phyloP scores from a whole-genome alignment of 2,888 invertebrate species.

The Ennomos quercinarius region DNA sequence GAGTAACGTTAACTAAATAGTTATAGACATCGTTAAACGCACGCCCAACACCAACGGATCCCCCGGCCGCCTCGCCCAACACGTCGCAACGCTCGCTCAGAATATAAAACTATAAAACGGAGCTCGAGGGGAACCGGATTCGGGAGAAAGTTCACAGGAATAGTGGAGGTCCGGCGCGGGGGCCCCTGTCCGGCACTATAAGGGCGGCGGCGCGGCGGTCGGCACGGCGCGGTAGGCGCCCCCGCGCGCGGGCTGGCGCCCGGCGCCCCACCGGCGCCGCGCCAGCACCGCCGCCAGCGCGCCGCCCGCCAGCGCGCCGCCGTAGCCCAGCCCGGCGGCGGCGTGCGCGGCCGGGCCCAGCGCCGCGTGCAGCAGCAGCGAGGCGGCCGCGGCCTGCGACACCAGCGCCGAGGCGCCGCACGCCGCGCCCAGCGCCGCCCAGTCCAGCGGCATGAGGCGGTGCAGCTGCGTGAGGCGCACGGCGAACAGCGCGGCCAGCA shows the following conservation, averaged over 20 bases:
- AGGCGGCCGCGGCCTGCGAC: constrained; percentile 53
- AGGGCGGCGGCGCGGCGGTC: constrained; percentile 50
- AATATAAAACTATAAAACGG: constrained; percentile 48
- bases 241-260: constrained; percentile 39
- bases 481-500: constrained; percentile 66
- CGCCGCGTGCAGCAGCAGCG: constrained; percentile 59
- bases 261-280: constrained; percentile 37
- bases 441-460: constrained; percentile 74
- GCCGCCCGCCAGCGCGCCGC: constrained; percentile 48
- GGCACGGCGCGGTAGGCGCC: constrained; percentile 59
- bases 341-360: constrained; percentile 51
- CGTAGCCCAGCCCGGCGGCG: constrained; percentile 51
- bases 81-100: constrained; percentile 6
- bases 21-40: not conserved
- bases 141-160: not conserved
- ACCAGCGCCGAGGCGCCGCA: constrained; percentile 47
- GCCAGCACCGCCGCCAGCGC: constrained; percentile 43
- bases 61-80: not conserved
- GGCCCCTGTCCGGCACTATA: constrained; percentile 71
- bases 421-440: constrained; percentile 56
- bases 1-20: constrained; percentile 1
- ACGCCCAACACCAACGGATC: not conserved
- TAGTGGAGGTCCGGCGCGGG: constrained; percentile 26
- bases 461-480: constrained; percentile 71
- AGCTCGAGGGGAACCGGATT: constrained; percentile 6